Percentiles rank a stretch among this genome's conserved stretches.
Evolutionary conservation across 2,113 vertebrate genomes (phyloP).

Genomic region (Upupa epops): DNA sequence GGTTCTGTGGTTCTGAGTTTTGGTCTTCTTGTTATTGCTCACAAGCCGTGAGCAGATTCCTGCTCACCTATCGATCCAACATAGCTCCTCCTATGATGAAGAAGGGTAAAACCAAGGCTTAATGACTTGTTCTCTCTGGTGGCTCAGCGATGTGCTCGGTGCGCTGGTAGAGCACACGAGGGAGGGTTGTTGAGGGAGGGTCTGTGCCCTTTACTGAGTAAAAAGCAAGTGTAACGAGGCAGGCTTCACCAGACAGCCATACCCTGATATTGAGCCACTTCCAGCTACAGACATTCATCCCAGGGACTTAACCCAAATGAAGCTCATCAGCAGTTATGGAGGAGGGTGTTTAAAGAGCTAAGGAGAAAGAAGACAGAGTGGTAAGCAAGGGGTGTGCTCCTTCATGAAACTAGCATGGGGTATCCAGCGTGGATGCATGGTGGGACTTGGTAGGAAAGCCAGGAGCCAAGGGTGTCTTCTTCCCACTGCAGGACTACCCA

Average conservation of each 20-base stretch:
- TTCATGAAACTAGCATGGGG: background rate
- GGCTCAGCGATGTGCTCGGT: background rate
- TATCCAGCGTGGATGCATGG: background rate
- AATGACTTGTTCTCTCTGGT: background rate
- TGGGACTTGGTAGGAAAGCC: background rate
- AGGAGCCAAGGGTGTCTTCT: background rate
- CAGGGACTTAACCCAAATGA: background rate
- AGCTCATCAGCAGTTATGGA: background rate
- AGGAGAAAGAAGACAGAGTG: background rate
- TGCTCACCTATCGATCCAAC: background rate
- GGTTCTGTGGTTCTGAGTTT: background rate
- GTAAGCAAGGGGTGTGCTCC: background rate
- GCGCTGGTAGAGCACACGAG: background rate
- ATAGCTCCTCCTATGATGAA: fast-evolving
- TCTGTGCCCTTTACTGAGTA: background rate
- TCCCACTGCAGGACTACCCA: background rate
- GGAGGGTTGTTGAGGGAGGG: background rate
- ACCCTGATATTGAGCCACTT: background rate
- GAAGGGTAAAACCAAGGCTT: background rate
- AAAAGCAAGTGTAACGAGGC: background rate
- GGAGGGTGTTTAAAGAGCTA: background rate
- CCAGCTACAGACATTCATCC: background rate
- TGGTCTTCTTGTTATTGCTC: background rate
- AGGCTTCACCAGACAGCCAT: background rate
- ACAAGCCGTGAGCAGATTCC: background rate